A percentile compares a stretch with the other conserved stretches of the same genome.
These are phyloP conservation scores for Emydocephalus ijimae DNA, from an alignment of 2,113 vertebrate species.

Conservation along the genomic window DNA sequence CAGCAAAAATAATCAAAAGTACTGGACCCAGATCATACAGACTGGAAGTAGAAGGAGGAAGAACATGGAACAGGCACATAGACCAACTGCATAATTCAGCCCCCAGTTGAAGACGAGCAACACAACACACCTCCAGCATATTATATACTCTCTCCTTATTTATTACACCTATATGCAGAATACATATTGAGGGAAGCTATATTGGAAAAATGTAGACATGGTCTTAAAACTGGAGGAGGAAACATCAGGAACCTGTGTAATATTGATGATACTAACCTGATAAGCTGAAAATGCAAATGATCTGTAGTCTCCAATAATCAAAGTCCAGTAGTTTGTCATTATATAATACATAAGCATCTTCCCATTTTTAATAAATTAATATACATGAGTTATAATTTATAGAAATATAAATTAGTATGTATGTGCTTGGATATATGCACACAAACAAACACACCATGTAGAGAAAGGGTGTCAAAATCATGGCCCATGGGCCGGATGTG, in stretches of 20 bases:
- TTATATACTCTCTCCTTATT: not conserved
- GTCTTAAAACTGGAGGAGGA: not conserved
- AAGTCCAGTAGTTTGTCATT: not conserved
- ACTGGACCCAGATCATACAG: too few species aligned
- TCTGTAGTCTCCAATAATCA: not conserved
- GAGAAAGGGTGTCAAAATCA: too few species aligned
- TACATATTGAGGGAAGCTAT: not conserved
- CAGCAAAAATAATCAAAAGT: too few species aligned
- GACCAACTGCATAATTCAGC: too few species aligned
- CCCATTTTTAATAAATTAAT: not conserved
- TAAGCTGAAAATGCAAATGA: not conserved
- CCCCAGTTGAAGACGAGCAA: too few species aligned
- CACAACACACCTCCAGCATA: too few species aligned
- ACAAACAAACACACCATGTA: too few species aligned
- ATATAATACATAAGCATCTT: not conserved
- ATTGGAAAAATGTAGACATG: not conserved
- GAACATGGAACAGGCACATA: too few species aligned
- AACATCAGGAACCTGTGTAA: not conserved
- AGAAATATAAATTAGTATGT: not conserved
- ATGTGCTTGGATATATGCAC: not conserved
- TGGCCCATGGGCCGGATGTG: too few species aligned
- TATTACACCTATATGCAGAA: not conserved
- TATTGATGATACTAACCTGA: not conserved
- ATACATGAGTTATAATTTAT: not conserved
- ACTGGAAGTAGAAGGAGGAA: too few species aligned